Conservation (phyloP, 2,113 vertebrate genomes). For the Aspidoscelis tigris region DNA sequence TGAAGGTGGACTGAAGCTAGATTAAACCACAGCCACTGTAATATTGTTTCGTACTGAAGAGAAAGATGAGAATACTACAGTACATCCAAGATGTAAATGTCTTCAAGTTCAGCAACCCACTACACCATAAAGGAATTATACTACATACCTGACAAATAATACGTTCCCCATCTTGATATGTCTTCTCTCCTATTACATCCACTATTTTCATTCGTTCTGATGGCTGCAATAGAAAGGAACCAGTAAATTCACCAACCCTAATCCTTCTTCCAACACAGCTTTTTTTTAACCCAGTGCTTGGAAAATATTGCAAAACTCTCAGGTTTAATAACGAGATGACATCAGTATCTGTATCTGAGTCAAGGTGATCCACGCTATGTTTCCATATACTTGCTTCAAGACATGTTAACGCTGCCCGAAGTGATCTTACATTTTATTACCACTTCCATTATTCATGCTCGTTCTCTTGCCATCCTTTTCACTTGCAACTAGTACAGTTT, state of each 20-base stretch:
- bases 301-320: background rate
- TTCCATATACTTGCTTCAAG: background rate
- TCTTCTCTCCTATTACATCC: slow-evolving; percentile 92
- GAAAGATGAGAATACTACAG: too few relatives aligned
- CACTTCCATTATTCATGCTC: background rate
- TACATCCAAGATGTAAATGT: too few relatives aligned
- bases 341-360: background rate
- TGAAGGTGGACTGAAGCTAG: too few relatives aligned
- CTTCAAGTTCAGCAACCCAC: too few relatives aligned
- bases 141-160: slow-evolving; percentile 92
- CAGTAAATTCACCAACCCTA: slow-evolving; percentile 8
- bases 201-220: slow-evolving; percentile 97
- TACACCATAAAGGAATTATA: background rate
- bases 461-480: background rate
- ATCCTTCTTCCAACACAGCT: background rate
- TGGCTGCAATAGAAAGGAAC: slow-evolving; percentile 74
- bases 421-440: background rate
- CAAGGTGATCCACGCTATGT: too few relatives aligned
- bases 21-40: too few relatives aligned
- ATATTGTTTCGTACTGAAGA: too few relatives aligned
- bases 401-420: background rate
- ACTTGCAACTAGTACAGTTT: background rate
- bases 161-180: slow-evolving; percentile 90
- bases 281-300: too few relatives aligned
- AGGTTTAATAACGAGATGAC: background rate